Conservation (phyloP, 2,113 vertebrate species). For the Gavialis gangeticus region DNA sequence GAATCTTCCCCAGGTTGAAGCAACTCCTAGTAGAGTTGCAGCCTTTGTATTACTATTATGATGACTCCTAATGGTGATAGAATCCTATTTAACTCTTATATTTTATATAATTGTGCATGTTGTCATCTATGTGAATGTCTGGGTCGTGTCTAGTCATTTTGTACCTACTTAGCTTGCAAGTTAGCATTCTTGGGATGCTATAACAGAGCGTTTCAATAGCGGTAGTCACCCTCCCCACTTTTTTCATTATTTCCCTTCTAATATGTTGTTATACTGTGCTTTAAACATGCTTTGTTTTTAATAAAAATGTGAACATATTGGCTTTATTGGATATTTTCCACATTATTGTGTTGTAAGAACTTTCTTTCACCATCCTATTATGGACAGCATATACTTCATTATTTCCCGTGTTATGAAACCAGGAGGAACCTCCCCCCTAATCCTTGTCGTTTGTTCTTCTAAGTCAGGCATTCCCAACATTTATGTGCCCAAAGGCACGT, state of each 20-base stretch:
- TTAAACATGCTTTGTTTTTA: background rate
- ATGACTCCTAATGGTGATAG: too few relatives aligned
- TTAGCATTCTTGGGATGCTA: background rate
- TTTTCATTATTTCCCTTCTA: background rate
- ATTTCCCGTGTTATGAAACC: background rate
- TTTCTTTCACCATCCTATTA: background rate
- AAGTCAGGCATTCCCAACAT: too few relatives aligned
- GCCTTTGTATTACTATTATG: too few relatives aligned
- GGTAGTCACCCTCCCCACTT: too few relatives aligned
- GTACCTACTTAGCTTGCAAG: background rate
- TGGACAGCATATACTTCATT: background rate
- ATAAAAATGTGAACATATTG: background rate
- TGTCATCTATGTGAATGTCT: background rate
- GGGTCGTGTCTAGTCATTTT: background rate
- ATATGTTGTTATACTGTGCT: background rate
- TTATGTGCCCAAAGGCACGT: too few relatives aligned
- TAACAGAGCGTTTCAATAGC: background rate
- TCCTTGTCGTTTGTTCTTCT: background rate
- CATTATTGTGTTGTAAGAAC: too few relatives aligned
- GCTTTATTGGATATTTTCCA: rapidly evolving
- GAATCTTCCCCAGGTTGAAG: too few relatives aligned
- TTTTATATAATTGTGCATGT: background rate
- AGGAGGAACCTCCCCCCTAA: background rate
- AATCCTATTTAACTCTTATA: background rate
- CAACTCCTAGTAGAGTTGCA: too few relatives aligned